phyloP scores from a whole-genome alignment of 2,113 vertebrate species.

The Xyrauchen texanus region DNA sequence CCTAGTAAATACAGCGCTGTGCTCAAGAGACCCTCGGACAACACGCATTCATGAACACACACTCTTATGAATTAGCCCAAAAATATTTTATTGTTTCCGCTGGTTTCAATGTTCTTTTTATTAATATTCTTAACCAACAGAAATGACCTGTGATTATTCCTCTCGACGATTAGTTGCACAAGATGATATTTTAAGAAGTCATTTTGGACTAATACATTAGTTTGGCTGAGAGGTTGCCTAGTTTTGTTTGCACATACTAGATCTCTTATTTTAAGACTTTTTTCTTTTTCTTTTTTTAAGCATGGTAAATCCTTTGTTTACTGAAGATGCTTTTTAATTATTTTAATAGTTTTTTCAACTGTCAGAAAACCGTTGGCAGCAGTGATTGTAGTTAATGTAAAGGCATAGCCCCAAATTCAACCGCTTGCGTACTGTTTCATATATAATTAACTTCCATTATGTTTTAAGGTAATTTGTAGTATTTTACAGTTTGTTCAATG shows the following conservation, averaged over 20 bases:
- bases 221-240: not conserved
- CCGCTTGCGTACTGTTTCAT: not conserved
- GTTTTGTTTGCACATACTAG: not conserved
- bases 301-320: not conserved
- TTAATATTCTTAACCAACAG: not conserved
- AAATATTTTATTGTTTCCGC: constrained; percentile 12
- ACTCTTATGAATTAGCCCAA: not conserved
- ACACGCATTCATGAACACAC: not conserved
- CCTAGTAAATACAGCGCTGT: constrained; percentile 51
- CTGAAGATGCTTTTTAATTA: not conserved
- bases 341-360: not conserved
- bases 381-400: not conserved
- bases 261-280: no score
- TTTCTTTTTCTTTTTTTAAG: not conserved
- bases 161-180: no score
- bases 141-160: no score
- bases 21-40: constrained; percentile 36
- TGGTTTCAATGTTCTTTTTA: not conserved
- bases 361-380: not conserved
- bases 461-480: not conserved
- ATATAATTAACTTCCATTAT: not conserved
- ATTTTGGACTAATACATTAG: not conserved
- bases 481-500: not conserved
- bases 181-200: not conserved
- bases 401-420: not conserved